Conservation (phyloP, 2,113 vertebrate species). For the Vimba vimba region DNA sequence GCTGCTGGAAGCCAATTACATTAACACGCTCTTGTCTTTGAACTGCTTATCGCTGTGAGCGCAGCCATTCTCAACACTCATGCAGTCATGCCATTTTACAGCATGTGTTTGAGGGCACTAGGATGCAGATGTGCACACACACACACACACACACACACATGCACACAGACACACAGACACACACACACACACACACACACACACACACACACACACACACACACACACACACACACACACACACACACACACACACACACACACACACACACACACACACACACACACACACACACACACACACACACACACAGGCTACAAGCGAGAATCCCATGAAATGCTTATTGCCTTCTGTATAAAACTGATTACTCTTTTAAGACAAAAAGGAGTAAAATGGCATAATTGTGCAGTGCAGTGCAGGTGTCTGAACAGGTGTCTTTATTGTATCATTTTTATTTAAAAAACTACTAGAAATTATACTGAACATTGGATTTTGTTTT, state of each 20-base stretch:
- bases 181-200: constrained; percentile 13
- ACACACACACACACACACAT: not conserved
- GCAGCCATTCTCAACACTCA: constrained; percentile 75
- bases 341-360: constrained; percentile 4
- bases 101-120: constrained; percentile 68
- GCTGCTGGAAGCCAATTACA: constrained; percentile 82
- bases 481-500: not conserved
- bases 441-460: not conserved
- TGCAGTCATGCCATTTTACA: constrained; percentile 74
- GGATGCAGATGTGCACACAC: constrained; percentile 26
- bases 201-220: not conserved
- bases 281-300: not conserved
- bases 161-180: constrained; percentile 5
- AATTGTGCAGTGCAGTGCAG: constrained; percentile 12
- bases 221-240: too few relatives aligned
- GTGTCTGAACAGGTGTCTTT: not conserved
- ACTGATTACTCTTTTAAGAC: constrained; percentile 11
- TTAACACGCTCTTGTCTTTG: constrained; percentile 80
- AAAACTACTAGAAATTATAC: not conserved
- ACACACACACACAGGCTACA: constrained; percentile 14
- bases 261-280: not conserved
- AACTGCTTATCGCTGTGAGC: constrained; percentile 82
- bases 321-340: constrained; percentile 24
- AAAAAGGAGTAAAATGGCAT: not conserved
- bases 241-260: too few relatives aligned